phyloP scores from a whole-genome alignment of 2,113 vertebrate species.

The Hypomesus transpacificus region DNA sequence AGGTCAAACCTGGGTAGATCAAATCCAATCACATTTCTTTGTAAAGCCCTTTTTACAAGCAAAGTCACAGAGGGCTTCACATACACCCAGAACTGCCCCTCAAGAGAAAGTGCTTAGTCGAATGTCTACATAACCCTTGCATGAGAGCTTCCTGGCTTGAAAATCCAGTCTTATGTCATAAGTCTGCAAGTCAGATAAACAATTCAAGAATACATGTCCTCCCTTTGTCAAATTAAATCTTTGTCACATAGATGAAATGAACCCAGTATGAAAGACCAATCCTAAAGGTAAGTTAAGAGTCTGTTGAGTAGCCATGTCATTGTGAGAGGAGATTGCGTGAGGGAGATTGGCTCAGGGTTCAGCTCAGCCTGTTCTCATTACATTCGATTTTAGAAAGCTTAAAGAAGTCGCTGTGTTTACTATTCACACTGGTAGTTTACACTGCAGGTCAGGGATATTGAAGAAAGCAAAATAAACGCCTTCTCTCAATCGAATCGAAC shows the following conservation, averaged over 20 bases:
- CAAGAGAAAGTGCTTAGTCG: conserved; percentile 4
- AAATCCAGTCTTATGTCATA: not conserved
- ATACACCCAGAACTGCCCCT: not conserved
- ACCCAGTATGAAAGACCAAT: conserved; percentile 48
- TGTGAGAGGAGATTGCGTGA: not conserved
- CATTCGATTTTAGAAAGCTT: conserved; percentile 16
- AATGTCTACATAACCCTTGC: not conserved
- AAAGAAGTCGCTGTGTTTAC: not conserved
- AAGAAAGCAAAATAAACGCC: no score
- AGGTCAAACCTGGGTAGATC: not conserved
- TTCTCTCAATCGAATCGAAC: no score
- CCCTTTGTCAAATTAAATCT: conserved; percentile 38
- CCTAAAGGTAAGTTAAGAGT: conserved; percentile 39
- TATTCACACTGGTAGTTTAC: not conserved
- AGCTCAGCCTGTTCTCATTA: conserved; percentile 30
- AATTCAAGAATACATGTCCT: conserved; percentile 27
- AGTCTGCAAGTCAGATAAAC: conserved; percentile 24
- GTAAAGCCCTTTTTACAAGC: no score
- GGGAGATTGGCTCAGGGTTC: conserved; percentile 30
- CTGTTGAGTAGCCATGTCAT: conserved; percentile 2
- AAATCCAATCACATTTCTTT: no score
- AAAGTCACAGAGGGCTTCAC: no score
- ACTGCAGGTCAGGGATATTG: no score
- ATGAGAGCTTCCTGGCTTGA: conserved; percentile 5
- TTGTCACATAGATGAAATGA: conserved; percentile 18